These are phyloP conservation scores for Triops longicaudatus DNA, from an alignment of 1,140 invertebrate species.

Conservation along the genomic window DNA sequence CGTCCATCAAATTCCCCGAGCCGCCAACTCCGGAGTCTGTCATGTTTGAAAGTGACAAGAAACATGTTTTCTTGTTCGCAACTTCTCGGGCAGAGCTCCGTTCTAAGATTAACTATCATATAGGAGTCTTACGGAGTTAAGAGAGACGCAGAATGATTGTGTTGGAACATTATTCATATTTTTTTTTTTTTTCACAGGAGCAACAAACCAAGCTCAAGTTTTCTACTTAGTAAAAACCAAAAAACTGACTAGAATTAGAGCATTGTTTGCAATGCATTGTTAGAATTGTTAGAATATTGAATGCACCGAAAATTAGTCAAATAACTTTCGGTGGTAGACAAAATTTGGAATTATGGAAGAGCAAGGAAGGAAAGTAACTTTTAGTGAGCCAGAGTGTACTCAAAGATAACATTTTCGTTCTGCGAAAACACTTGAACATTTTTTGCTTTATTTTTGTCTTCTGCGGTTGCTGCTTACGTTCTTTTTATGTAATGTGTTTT, in stretches of 20 bases:
- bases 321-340: no score
- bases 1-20: not conserved
- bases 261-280: no score
- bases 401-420: not conserved
- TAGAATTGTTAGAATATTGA: no score
- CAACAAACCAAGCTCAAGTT: no score
- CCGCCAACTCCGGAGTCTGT: not conserved
- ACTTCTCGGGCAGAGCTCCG: not conserved
- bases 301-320: no score
- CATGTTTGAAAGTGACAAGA: constrained; percentile 8
- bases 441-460: not conserved
- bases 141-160: no score
- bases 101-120: not conserved
- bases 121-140: not conserved
- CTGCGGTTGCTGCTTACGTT: not conserved
- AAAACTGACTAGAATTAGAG: no score
- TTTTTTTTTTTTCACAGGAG: no score
- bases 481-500: no score
- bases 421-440: not conserved
- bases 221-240: no score
- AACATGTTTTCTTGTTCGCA: constrained; percentile 11
- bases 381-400: not conserved
- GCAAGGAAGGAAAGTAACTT: not conserved
- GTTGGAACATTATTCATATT: no score
- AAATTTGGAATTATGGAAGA: not conserved